Evolutionary conservation across 2,113 vertebrate genomes (phyloP).

Genomic region (Coracopsis vasa): DNA sequence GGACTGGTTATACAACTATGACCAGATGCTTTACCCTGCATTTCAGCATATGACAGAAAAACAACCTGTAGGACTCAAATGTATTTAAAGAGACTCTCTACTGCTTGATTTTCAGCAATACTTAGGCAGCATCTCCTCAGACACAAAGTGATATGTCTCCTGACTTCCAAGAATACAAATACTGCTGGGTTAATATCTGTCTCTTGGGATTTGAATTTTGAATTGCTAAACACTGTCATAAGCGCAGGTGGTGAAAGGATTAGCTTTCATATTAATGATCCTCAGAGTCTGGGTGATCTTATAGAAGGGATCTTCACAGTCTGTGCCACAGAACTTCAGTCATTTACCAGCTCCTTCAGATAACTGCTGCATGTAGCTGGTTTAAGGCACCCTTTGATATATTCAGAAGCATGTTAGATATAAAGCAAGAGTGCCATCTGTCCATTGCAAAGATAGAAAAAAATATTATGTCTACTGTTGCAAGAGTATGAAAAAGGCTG

Average conservation of each 20-base stretch:
- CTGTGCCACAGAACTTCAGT: background rate
- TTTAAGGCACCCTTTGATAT: background rate
- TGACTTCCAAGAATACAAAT: background rate
- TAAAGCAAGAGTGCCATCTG: background rate
- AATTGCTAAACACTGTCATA: background rate
- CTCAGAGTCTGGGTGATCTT: background rate
- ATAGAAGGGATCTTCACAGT: background rate
- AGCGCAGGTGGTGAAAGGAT: background rate
- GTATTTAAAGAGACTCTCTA: background rate
- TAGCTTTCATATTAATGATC: background rate
- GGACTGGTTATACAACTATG: background rate
- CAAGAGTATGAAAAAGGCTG: background rate
- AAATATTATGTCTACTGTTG: background rate
- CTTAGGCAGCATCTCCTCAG: background rate
- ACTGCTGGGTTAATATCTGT: background rate
- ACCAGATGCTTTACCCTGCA: background rate
- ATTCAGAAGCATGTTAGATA: background rate
- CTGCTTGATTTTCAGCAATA: background rate
- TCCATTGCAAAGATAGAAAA: background rate
- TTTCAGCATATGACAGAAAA: background rate
- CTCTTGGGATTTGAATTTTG: background rate
- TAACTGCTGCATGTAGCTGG: background rate
- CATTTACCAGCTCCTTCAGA: background rate
- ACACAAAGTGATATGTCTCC: background rate
- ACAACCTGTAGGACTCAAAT: background rate